These are phyloP conservation scores for Molossus molossus DNA, from an alignment of 2,797 vertebrate species.

Conservation along the genomic window DNA sequence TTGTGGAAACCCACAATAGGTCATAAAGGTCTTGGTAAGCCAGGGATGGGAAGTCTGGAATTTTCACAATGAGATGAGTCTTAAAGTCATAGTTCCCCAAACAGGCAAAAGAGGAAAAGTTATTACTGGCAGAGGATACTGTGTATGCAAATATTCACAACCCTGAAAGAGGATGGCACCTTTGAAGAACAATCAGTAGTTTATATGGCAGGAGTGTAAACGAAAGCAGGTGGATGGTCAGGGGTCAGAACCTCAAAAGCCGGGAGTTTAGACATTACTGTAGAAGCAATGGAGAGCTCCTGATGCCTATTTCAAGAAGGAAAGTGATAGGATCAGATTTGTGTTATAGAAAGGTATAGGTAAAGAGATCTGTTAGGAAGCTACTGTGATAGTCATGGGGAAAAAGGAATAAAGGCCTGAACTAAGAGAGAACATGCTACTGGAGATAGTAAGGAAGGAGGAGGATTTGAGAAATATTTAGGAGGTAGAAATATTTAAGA, in stretches of 20 bases:
- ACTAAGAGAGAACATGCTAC: not conserved
- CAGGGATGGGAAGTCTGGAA: not conserved
- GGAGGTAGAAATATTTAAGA: not conserved
- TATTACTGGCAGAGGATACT: not conserved
- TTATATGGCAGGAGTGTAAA: not conserved
- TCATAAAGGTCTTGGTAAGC: not conserved
- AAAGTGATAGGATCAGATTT: not conserved
- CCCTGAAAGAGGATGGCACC: not conserved
- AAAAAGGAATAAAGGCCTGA: not conserved
- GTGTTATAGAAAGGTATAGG: not conserved
- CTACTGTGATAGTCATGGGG: not conserved
- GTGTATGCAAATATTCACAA: not conserved
- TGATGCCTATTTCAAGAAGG: not conserved
- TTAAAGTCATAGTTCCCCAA: not conserved
- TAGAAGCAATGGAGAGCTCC: not conserved
- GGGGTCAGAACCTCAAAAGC: not conserved
- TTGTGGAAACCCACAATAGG: not conserved
- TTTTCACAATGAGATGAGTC: not conserved
- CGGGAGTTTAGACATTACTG: not conserved
- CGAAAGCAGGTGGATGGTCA: not conserved
- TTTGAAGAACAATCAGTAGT: not conserved
- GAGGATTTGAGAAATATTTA: slow-evolving; percentile 21
- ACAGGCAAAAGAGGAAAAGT: not conserved
- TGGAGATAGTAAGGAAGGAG: not conserved
- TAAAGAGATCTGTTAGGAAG: slow-evolving; percentile 23